Evolutionary conservation across 2,113 vertebrate genomes (phyloP), one percentile per base, ranked within the genome.

Genomic region (Pedionomus torquatus): DNA sequence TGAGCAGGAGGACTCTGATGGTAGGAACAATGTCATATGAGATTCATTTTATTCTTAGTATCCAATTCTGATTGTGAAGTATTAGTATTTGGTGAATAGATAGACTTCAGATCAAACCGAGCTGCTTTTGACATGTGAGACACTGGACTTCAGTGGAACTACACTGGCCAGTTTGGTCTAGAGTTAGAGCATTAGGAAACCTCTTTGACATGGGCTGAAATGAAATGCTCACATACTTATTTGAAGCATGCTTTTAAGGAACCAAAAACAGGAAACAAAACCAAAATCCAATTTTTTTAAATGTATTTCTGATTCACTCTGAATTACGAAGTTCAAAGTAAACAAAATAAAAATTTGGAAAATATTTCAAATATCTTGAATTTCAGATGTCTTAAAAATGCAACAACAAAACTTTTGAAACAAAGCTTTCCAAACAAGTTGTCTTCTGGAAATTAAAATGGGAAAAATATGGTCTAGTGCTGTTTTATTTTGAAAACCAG

Each of bases 1-100:
- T 52, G 98, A 98, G 69, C 99, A 99, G 96, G 94, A 98, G 81
- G 99, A 99, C 89, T 94, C 98, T 12, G 98, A 99, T 17, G 99
- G 99, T 99, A 93, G 98, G 98, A 86, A 21, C 24, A 69, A 55
- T 69, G 24, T 55, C n/a, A 10, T 15, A 30, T 7, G 24, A 48
- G 58, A 51, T 74, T 82, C 4, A 6, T 66, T 54, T 70, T 31
- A 4, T 66, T 75, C 44, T 68, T 58, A 28, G 25, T 13, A 6
- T 72, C 31, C 35, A 44, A 2, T 85, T 77, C 28, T 81, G 44
- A 12, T 76, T 44, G 77, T 72, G 37, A 21, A 44, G 9, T 74
- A 10, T 68, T 60, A 52, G 25, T 35, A 35, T 21, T 11, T 78
- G 8, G 5, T 21, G 46, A 60, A 79, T 31, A 68, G 31, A 71